Conservation (phyloP, 2,888 invertebrate species). For the Fissipunctia ypsillon region DNA sequence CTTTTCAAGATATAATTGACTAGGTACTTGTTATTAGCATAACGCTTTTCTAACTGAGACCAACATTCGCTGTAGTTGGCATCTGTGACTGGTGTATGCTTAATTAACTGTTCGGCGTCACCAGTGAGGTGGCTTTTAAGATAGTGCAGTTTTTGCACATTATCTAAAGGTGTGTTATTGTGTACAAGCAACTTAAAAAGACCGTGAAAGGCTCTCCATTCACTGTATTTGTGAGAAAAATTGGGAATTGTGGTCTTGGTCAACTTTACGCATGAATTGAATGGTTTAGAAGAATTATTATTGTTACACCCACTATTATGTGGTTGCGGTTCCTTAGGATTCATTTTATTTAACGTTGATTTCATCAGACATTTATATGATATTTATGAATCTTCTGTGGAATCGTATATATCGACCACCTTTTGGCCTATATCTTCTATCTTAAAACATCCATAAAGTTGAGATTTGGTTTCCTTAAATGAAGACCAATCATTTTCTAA, state of each 20-base stretch:
- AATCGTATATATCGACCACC: constrained; percentile 21
- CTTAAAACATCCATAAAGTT: constrained; percentile 11
- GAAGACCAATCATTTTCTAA: constrained; percentile 25
- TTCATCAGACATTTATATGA: constrained; percentile 9
- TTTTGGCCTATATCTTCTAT: constrained; percentile 27
- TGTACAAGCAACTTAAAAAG: neutral
- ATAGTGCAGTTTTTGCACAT: constrained; percentile 20
- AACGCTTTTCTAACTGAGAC: constrained; percentile 52
- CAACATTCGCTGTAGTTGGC: constrained; percentile 60
- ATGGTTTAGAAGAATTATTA: constrained; percentile 1
- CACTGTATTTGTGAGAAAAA: constrained; percentile 22
- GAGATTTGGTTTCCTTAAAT: constrained; percentile 20
- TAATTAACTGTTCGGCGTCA: constrained; percentile 57
- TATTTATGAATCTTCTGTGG: constrained; percentile 19
- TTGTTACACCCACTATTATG: neutral
- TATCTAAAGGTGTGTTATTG: neutral
- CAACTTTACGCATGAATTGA: constrained; percentile 1
- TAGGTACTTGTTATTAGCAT: constrained; percentile 61
- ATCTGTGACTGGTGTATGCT: constrained; percentile 60
- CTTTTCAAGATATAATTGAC: constrained; percentile 57
- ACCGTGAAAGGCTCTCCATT: constrained; percentile 4
- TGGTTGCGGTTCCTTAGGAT: neutral
- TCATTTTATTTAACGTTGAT: constrained; percentile 8
- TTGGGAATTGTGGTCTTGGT: constrained; percentile 12
- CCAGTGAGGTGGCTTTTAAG: constrained; percentile 8